Evolutionary conservation across 1,140 invertebrate genomes (phyloP).

Genomic region (Drosophila micromelanica): DNA sequence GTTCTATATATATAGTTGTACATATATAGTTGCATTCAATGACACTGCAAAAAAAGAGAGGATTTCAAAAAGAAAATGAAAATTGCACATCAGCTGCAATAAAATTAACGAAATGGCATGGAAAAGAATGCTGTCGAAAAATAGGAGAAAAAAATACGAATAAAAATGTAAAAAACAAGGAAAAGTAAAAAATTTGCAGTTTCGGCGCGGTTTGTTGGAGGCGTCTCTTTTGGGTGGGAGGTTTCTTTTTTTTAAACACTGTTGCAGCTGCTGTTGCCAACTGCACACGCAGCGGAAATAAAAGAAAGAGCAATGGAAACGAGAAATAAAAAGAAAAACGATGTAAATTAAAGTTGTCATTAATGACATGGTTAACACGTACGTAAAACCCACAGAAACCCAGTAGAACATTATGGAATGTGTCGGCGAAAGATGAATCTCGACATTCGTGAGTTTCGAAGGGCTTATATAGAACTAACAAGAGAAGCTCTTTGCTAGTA

Average conservation of each 20-base stretch:
- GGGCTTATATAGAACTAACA: background rate
- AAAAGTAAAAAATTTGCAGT: conserved; percentile 47
- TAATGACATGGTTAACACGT: conserved; percentile 52
- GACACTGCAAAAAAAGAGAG: conserved; percentile 47
- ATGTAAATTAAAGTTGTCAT: conserved; percentile 72
- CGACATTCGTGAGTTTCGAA: too few relatives aligned
- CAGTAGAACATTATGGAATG: background rate
- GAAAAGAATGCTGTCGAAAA: conserved; percentile 54
- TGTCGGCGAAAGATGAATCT: too few relatives aligned
- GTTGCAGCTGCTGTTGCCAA: conserved; percentile 61
- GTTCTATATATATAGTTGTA: background rate
- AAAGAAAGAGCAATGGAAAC: conserved; percentile 17
- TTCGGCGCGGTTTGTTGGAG: conserved; percentile 49
- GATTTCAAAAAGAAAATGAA: conserved; percentile 30
- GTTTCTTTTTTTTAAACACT: conserved; percentile 9
- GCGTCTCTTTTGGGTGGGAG: conserved; percentile 22
- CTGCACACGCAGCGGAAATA: conserved; percentile 58
- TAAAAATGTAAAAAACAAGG: conserved; percentile 3
- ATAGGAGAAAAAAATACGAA: background rate
- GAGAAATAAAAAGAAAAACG: conserved; percentile 5
- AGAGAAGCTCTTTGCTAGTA: background rate
- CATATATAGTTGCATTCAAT: conserved; percentile 56
- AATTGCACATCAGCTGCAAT: conserved; percentile 67
- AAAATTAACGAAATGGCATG: conserved; percentile 66
- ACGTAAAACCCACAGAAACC: background rate